A percentile compares a stretch with the other conserved stretches of the same genome.
phyloP scores from a whole-genome alignment of 2,797 vertebrate species.

The Sebastes kiyomatsui region DNA sequence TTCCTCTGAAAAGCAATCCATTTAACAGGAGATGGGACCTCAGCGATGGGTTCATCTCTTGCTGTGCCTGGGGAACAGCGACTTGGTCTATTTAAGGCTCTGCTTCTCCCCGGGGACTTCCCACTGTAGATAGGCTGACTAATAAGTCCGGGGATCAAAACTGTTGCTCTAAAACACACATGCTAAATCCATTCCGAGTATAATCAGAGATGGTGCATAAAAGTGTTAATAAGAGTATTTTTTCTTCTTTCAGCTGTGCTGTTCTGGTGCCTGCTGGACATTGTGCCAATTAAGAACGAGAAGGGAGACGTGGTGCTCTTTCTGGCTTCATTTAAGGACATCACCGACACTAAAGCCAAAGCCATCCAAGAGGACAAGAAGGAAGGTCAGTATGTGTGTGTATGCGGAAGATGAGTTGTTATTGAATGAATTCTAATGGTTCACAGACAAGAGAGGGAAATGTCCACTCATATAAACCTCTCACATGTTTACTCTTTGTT shows the following conservation, averaged over 20 bases:
- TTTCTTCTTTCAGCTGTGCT: conserved; percentile 82
- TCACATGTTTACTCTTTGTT: not conserved
- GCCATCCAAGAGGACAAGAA: conserved; percentile 92
- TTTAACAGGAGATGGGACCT: conserved; percentile 57
- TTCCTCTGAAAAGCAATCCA: conserved; percentile 54
- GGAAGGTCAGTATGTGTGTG: conserved; percentile 86
- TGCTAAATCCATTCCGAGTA: conserved; percentile 11
- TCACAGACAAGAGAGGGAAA: not conserved
- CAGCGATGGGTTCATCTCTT: conserved; percentile 47
- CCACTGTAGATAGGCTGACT: conserved; percentile 47
- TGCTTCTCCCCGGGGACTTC: conserved; percentile 39
- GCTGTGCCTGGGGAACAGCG: conserved; percentile 42
- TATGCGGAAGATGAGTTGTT: not conserved
- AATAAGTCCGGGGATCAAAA: conserved; percentile 49
- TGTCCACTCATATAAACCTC: not conserved
- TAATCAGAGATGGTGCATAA: conserved; percentile 18
- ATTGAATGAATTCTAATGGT: not conserved
- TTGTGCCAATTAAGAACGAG: conserved; percentile 99
- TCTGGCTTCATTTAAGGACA: conserved; percentile 97
- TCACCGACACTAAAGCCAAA: conserved; percentile 96
- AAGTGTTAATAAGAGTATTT: conserved; percentile 32
- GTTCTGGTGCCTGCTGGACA: conserved; percentile 98
- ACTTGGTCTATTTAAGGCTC: conserved; percentile 63
- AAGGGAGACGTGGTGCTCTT: conserved; percentile 98
- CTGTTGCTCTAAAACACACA: conserved; percentile 7